phyloP scores from a whole-genome alignment of 2,888 invertebrate species.

The Cosmopolites sordidus region DNA sequence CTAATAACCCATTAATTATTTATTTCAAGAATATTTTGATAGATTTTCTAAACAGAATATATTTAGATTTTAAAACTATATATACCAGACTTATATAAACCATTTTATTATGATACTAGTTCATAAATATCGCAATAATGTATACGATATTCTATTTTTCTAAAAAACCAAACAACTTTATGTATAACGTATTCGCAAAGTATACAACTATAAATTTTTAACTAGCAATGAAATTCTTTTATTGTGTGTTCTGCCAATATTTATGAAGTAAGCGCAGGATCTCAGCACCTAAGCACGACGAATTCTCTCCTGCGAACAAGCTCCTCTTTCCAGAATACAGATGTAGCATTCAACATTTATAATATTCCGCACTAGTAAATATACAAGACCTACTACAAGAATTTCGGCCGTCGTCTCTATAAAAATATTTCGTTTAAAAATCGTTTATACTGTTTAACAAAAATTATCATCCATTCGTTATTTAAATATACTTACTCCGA shows the following conservation, averaged over 20 bases:
- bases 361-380: conserved; percentile 37
- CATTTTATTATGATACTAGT: too few species aligned
- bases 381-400: conserved; percentile 4
- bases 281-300: conserved; percentile 40
- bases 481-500: too few species aligned
- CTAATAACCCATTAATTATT: too few species aligned
- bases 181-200: background rate
- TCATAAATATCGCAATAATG: too few species aligned
- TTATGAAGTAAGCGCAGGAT: conserved; percentile 38
- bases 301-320: conserved; percentile 33
- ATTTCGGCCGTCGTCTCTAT: background rate
- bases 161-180: background rate
- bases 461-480: too few species aligned
- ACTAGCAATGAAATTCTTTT: conserved; percentile 28
- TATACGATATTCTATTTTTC: background rate
- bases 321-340: conserved; percentile 41
- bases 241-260: conserved; percentile 36
- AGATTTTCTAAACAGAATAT: too few species aligned
- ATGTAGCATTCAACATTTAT: conserved; percentile 49
- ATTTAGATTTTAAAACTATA: too few species aligned
- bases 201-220: conserved; percentile 5
- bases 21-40: too few species aligned
- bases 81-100: too few species aligned
- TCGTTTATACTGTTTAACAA: too few species aligned
- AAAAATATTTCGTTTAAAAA: too few species aligned